Percentiles rank a stretch among this genome's conserved stretches.
Evolutionary conservation across 2,888 invertebrate genomes (phyloP).

Genomic region (Dermolepida albohirtum): DNA sequence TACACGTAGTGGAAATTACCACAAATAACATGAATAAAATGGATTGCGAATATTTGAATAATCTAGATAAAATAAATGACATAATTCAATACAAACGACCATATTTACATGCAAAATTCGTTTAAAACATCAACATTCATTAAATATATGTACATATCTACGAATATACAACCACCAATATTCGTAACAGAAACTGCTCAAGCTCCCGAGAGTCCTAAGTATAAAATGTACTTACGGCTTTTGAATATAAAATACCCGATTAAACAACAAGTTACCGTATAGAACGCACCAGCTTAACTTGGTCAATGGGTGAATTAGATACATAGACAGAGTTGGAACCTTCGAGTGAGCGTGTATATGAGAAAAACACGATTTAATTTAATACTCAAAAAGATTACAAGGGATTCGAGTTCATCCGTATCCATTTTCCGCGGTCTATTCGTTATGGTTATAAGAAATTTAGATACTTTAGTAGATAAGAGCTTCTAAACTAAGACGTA

Average conservation of each 20-base stretch:
- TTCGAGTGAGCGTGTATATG: conserved; percentile 10
- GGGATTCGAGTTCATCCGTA: conserved; percentile 14
- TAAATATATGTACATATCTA: conserved; percentile 22
- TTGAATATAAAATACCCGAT: conserved; percentile 27
- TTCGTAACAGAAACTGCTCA: conserved; percentile 7
- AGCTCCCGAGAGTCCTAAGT: conserved; percentile 1
- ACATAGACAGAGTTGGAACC: conserved; percentile 2
- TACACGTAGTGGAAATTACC: no score
- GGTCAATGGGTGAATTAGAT: conserved; percentile 30
- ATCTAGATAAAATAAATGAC: conserved; percentile 1
- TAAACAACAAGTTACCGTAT: conserved; percentile 19
- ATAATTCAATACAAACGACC: not conserved
- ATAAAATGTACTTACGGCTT: conserved; percentile 17
- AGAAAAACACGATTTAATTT: conserved; percentile 19
- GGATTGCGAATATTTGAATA: conserved; percentile 1
- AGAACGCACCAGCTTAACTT: conserved; percentile 17
- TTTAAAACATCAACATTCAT: conserved; percentile 16
- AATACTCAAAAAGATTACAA: not conserved
- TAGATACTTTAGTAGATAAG: not conserved
- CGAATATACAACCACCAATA: conserved; percentile 7
- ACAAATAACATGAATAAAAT: not conserved
- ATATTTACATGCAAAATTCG: conserved; percentile 13
- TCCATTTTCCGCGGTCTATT: conserved; percentile 6
- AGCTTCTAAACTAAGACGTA: not conserved
- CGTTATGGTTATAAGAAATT: conserved; percentile 1